These are phyloP conservation scores for Crotalus tigris DNA, from an alignment of 2,113 vertebrate species.

Conservation along the genomic window DNA sequence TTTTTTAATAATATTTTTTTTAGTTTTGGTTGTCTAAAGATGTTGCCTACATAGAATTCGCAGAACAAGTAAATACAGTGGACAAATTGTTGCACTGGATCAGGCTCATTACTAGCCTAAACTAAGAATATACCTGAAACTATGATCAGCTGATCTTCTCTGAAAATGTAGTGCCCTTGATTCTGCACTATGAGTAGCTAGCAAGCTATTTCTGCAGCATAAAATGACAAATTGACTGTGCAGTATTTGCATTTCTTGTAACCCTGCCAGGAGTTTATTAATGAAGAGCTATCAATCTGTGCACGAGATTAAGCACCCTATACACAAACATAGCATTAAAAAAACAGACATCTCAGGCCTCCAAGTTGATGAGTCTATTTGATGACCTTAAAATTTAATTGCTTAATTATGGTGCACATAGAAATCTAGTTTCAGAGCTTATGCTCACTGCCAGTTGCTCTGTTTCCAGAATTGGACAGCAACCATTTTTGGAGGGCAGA, in stretches of 20 bases:
- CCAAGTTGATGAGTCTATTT: background rate
- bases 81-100: background rate
- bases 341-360: background rate
- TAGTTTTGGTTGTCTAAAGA: background rate
- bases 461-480: background rate
- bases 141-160: background rate
- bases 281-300: background rate
- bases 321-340: background rate
- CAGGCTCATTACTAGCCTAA: background rate
- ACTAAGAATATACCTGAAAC: background rate
- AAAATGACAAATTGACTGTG: background rate
- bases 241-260: background rate
- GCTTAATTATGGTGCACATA: background rate
- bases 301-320: background rate
- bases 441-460: background rate
- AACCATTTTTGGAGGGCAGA: background rate
- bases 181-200: background rate
- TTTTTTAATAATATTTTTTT: conserved; percentile 14
- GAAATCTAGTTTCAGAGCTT: background rate
- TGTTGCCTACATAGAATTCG: background rate
- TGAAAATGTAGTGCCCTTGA: background rate
- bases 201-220: background rate
- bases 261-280: background rate
- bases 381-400: background rate
- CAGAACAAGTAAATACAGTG: background rate